Evolutionary conservation across 2,113 vertebrate species (phyloP).

Genomic region (Chamaetylas fuelleborni): DNA sequence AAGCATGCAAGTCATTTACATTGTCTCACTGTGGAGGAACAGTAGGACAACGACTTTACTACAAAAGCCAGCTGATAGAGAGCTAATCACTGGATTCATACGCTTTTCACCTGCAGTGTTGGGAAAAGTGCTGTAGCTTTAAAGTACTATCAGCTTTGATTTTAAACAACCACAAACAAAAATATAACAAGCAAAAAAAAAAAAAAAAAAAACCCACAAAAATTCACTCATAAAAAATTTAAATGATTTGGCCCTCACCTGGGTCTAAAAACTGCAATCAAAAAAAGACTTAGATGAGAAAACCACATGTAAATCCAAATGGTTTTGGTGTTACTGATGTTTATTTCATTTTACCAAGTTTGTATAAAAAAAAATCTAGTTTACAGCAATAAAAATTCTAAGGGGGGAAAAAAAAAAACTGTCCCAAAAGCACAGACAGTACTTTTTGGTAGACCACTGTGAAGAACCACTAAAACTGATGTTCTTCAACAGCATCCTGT

Average conservation of each 20-base stretch:
- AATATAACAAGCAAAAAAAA: too few species aligned
- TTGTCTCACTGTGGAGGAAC: neutral
- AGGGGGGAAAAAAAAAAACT: neutral
- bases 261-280: neutral
- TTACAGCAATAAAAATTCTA: neutral
- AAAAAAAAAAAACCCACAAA: neutral
- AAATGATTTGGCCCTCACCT: neutral
- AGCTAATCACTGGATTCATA: neutral
- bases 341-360: neutral
- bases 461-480: neutral
- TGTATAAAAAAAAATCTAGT: neutral
- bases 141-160: neutral
- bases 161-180: neutral
- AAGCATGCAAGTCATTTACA: constrained; percentile 12
- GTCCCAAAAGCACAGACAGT: neutral
- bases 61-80: neutral
- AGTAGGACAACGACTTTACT: neutral
- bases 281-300: neutral
- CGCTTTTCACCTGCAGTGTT: neutral
- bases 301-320: neutral
- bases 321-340: neutral
- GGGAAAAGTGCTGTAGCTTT: neutral
- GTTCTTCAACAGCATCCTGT: neutral
- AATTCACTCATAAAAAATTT: neutral
- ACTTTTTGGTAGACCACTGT: neutral